Evolutionary conservation across 2,113 vertebrate species (phyloP).

Genomic region (Dasyurus viverrinus): DNA sequence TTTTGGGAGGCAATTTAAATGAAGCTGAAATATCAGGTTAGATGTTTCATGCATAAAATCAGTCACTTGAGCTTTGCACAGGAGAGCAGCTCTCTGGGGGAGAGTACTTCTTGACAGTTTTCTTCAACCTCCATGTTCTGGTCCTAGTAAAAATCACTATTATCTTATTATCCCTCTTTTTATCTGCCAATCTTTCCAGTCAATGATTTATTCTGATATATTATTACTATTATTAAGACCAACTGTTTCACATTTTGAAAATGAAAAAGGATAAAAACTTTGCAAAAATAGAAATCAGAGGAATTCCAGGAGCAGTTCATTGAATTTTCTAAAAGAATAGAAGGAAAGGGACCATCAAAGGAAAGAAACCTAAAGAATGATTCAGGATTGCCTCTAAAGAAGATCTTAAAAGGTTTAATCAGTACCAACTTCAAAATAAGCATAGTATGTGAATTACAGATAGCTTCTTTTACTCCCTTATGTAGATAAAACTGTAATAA

Average conservation of each 20-base stretch:
- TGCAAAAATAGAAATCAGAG: neutral
- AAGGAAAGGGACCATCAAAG: neutral
- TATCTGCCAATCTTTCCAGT: constrained; percentile 1
- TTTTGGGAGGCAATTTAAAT: neutral
- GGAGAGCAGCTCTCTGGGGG: neutral
- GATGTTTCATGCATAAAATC: neutral
- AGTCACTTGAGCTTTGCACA: neutral
- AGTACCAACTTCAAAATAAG: neutral
- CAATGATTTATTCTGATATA: neutral
- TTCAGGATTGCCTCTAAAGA: neutral
- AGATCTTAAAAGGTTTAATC: neutral
- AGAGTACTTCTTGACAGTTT: neutral
- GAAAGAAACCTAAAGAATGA: neutral
- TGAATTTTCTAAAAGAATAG: neutral
- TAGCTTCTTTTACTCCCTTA: neutral
- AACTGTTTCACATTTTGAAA: neutral
- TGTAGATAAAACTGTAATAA: neutral
- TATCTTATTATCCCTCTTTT: neutral
- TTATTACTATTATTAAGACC: neutral
- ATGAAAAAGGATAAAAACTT: neutral
- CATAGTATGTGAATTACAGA: neutral
- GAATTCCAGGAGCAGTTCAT: neutral
- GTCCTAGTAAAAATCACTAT: neutral
- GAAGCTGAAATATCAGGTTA: neutral
- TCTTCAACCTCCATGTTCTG: neutral